Conservation (phyloP, 2,888 invertebrate species). For the Lottia gigantea region DNA sequence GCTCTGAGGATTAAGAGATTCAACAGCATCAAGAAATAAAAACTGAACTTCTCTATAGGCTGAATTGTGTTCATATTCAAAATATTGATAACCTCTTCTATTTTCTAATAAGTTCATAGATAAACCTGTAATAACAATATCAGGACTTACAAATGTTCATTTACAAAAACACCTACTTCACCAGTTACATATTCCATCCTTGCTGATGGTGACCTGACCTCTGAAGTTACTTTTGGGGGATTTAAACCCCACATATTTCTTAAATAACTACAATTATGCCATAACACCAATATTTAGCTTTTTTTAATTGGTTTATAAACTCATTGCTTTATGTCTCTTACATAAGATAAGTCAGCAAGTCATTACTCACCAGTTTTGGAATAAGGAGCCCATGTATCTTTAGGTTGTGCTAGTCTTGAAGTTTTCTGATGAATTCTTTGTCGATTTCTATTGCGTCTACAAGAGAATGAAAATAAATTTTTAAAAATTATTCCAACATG, state of each 20-base stretch:
- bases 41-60: constrained; percentile 81
- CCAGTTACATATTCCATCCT: no score
- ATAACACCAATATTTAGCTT: no score
- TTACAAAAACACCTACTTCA: no score
- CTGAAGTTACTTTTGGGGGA: no score
- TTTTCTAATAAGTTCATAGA: constrained; percentile 77
- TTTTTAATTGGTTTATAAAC: no score
- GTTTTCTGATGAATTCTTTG: constrained; percentile 69
- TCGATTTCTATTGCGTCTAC: constrained; percentile 40
- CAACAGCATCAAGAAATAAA: constrained; percentile 81
- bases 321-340: no score
- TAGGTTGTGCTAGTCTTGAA: constrained; percentile 76
- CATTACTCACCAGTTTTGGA: constrained; percentile 72
- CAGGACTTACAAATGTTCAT: neutral
- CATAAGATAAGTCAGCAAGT: neutral
- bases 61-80: constrained; percentile 80
- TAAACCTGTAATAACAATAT: constrained; percentile 69
- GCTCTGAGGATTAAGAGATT: constrained; percentile 82
- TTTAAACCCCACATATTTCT: no score
- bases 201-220: no score
- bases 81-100: constrained; percentile 74
- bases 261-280: no score
- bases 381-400: constrained; percentile 79
- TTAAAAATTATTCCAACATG: no score
- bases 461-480: constrained; percentile 14